phyloP scores from a whole-genome alignment of 2,888 invertebrate genomes.

The Andrena praecox region DNA sequence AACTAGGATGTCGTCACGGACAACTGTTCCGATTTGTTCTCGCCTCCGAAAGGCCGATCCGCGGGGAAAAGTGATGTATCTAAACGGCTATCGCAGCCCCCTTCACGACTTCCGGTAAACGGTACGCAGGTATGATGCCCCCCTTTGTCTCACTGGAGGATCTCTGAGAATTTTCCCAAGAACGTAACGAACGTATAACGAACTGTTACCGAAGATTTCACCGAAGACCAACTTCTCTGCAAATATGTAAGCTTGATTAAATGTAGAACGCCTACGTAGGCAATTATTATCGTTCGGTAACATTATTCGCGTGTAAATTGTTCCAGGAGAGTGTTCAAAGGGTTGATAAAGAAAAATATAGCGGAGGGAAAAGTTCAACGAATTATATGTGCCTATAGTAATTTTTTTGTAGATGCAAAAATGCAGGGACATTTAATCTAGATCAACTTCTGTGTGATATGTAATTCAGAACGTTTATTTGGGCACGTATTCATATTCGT shows the following conservation, averaged over 20 bases:
- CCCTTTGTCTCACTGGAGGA: constrained; percentile 76
- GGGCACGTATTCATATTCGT: too few relatives aligned
- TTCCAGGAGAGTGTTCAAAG: too few relatives aligned
- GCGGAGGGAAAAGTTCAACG: too few relatives aligned
- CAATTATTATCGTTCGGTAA: not conserved
- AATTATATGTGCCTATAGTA: too few relatives aligned
- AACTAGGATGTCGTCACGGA: constrained; percentile 40
- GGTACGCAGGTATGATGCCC: constrained; percentile 77
- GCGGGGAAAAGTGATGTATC: constrained; percentile 78
- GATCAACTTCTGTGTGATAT: too few relatives aligned
- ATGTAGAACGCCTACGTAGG: not conserved
- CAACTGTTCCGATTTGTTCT: constrained; percentile 65
- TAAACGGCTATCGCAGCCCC: constrained; percentile 76
- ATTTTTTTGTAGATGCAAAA: too few relatives aligned
- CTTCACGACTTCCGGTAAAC: constrained; percentile 80
- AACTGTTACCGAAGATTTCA: constrained; percentile 79
- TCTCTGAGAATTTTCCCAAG: constrained; percentile 83
- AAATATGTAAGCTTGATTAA: not conserved
- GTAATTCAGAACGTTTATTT: too few relatives aligned
- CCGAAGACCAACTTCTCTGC: constrained; percentile 49
- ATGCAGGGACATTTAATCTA: too few relatives aligned
- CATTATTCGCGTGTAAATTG: too few relatives aligned
- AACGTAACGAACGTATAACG: constrained; percentile 78
- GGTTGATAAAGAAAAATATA: too few relatives aligned
- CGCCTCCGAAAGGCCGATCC: constrained; percentile 57